Base-by-base conservation (phyloP, 2,888 invertebrate species). In the Arctia plantaginis region DNA sequence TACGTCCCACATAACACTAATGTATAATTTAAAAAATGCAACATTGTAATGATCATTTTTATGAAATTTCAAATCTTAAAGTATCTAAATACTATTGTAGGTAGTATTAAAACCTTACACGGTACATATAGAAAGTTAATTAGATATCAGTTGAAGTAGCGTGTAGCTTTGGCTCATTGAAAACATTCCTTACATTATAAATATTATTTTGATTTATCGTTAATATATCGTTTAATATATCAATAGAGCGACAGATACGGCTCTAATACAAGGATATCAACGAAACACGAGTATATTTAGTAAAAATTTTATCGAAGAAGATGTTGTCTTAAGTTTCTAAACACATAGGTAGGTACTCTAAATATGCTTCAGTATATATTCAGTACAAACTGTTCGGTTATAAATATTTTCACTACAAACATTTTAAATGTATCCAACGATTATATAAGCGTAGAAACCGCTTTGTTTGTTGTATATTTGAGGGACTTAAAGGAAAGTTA, bases 131-230 rank as follows among this genome's bases (percentile, higher is more conserved):
- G 81, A 82, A 80, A 85, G 79, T 78, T 84, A 84, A 82, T 85
- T 84, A 81, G 78, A 89, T 87, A 83, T 88, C 87, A 85, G 85
- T 87, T 89, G 86, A 87, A 88, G 81, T 88, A 90, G 88, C 88
- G 76, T 81, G 80, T 88, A 89, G 89, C 92, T 92, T 93, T 93
- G 93, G 93, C 91, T 91, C 85, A 85, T 87, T 87, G 88, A 85
- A 89, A 82, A 86, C 84, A 83, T 88, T 82, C 88, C 85, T 85
- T 88, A 84, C 83, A 79, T n/a, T n/a, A n/a, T n/a, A n/a, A n/a
- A n/a, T 82, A 84, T 88, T 83, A 84, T 44, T 62, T 73, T 78
- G 76, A 69, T 80, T 78, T 77, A 79, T 80, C 79, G n/a, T n/a
- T n/a, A n/a, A 78, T 83, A 75, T 84, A 83, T n/a, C n/a, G n/a